Conservation (phyloP, 2,113 vertebrate species). For the Odontesthes bonariensis region DNA sequence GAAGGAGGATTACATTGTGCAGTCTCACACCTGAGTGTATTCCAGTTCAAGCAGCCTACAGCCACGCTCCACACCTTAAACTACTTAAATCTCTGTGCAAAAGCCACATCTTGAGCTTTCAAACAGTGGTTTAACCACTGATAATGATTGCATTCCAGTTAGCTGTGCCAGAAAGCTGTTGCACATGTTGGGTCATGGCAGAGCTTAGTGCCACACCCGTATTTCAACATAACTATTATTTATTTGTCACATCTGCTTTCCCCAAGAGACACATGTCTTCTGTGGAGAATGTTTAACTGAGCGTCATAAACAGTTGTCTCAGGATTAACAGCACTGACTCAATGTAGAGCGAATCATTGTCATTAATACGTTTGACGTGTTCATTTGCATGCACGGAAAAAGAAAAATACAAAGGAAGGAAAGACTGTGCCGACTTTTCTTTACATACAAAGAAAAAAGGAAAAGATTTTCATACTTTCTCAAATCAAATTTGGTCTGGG, state of each 20-base stretch:
- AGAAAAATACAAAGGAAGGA: neutral
- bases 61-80: neutral
- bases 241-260: neutral
- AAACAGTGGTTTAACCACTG: neutral
- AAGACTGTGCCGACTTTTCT: neutral
- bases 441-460: neutral
- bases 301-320: neutral
- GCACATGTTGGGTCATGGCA: neutral
- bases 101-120: neutral
- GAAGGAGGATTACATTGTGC: constrained; percentile 41
- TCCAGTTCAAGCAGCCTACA: constrained; percentile 6
- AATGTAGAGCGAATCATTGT: neutral
- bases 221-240: neutral
- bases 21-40: constrained; percentile 44
- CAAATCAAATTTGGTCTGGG: neutral
- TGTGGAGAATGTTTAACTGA: neutral
- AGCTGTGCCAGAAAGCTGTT: neutral
- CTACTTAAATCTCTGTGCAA: neutral
- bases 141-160: constrained; percentile 15
- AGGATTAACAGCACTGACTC: neutral
- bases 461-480: neutral
- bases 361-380: neutral
- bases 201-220: too few species aligned
- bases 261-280: neutral
- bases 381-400: neutral